Conservation (phyloP, 2,797 vertebrate genomes). For the Anisognathus igniventris region DNA sequence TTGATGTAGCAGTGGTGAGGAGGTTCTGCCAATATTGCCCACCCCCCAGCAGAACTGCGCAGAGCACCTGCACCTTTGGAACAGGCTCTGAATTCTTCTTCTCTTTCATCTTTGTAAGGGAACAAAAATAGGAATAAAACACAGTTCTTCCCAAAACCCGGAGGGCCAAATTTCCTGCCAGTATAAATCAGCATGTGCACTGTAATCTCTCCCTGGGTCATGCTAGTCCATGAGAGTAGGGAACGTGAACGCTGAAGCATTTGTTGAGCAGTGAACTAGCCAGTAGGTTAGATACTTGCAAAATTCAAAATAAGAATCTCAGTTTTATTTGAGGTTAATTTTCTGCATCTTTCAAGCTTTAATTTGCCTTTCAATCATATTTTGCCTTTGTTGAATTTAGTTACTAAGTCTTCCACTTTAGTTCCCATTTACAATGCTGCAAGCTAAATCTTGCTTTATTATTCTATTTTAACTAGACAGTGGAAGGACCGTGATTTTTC, state of each 20-base stretch:
- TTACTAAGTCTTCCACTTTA: not conserved
- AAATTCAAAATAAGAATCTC: not conserved
- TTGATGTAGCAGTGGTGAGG: conserved; percentile 29
- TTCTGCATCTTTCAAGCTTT: not conserved
- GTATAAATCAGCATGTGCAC: not conserved
- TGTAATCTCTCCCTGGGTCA: not conserved
- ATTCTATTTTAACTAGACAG: not conserved
- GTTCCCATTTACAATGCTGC: not conserved
- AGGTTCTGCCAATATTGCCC: conserved; percentile 35
- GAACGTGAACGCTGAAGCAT: not conserved
- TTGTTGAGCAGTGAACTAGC: not conserved
- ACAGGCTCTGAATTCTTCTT: conserved; percentile 54
- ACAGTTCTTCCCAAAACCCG: not conserved
- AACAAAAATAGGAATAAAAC: conserved; percentile 46
- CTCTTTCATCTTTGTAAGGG: conserved; percentile 37
- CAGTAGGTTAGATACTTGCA: not conserved
- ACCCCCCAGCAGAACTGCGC: conserved; percentile 13
- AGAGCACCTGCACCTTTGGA: conserved; percentile 60
- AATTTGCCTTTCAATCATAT: not conserved
- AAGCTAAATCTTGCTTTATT: not conserved
- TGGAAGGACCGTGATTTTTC: not conserved
- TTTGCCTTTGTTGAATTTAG: not conserved
- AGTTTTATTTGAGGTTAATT: not conserved
- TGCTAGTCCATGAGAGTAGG: not conserved
- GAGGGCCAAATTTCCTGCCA: conserved; percentile 23